Evolutionary conservation across 2,888 invertebrate genomes (phyloP), one percentile per base, ranked within the genome.

Genomic region (Cheilosia vulpina): DNA sequence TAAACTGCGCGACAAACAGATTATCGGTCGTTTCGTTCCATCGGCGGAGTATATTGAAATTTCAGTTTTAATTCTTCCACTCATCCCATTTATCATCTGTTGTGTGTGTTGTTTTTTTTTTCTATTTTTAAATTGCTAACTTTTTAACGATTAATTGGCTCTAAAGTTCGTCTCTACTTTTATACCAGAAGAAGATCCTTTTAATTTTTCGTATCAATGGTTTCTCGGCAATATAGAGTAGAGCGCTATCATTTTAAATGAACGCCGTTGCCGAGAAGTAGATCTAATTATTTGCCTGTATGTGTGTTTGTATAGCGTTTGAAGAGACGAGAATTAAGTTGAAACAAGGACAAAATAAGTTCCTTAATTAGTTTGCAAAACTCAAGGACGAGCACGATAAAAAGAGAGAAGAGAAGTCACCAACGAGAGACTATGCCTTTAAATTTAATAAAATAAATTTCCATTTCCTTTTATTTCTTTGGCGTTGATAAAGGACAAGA

Each of bases 131-230:
- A 69, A 63, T 69, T 57, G 62, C 77, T 9, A 78, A 71, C 71
- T 78, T 69, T 63, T 78, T 63, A 50, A 31, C 78, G 63, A 78
- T 71, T 71, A 75, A 68, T 68, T 68, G 66, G 34, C 58, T 66
- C 58, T 34, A 76, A 66, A 66, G 73, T 63, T 63, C 34, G 31
- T 17, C 31, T 24, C 27, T 45, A 55, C 13, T 47, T 57, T 11
- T 55, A 55, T 6, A 38, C 38, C 27, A 31, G 17, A 17, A 19
- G 31, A 43, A 43, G 52, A 52, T 75, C 41, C 65, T 57, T 66
- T 75, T 24, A 75, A 63, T 63, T 43, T 57, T 65, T 63, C 63
- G 21, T 63, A 47, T 24, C 34, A 34, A 24, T n/a, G 45, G n/a
- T 31, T 31, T 21, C 19, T 24, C 21, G 19, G 45, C 45, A 45